phyloP scores from a whole-genome alignment of 2,113 vertebrate species.

The Sander vitreus region DNA sequence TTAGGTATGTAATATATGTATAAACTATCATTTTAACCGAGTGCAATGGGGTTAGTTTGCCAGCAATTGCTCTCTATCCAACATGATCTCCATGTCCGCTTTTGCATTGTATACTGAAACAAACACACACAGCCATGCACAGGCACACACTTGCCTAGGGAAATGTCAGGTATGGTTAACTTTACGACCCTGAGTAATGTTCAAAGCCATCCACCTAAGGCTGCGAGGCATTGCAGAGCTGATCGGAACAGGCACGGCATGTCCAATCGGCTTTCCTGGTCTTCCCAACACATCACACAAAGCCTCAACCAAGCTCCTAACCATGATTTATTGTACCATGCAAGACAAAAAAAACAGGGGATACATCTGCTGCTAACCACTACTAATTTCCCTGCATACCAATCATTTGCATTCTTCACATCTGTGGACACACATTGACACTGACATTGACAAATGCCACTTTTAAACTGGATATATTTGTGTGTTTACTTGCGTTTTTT shows the following conservation, averaged over 20 bases:
- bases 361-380: neutral
- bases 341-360: neutral
- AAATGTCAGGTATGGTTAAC: slow-evolving; percentile 77
- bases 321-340: slow-evolving; percentile 31
- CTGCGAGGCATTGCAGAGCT: slow-evolving; percentile 55
- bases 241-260: slow-evolving; percentile 70
- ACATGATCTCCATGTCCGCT: slow-evolving; percentile 23
- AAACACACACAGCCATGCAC: slow-evolving; percentile 11
- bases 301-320: slow-evolving; percentile 28
- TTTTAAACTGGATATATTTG: neutral
- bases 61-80: slow-evolving; percentile 9
- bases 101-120: slow-evolving; percentile 9
- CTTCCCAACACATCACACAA: slow-evolving; percentile 33
- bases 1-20: neutral
- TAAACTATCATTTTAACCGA: neutral
- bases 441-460: neutral
- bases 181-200: slow-evolving; percentile 69
- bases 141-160: slow-evolving; percentile 51
- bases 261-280: slow-evolving; percentile 62
- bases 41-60: slow-evolving; percentile 1
- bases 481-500: neutral
- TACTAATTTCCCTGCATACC: slow-evolving; percentile 4
- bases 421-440: neutral
- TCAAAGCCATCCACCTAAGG: slow-evolving; percentile 62
- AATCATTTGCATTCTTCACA: slow-evolving; percentile 28